Evolutionary conservation across 2,888 invertebrate genomes (phyloP).

Genomic region (Drosophila picticornis): DNA sequence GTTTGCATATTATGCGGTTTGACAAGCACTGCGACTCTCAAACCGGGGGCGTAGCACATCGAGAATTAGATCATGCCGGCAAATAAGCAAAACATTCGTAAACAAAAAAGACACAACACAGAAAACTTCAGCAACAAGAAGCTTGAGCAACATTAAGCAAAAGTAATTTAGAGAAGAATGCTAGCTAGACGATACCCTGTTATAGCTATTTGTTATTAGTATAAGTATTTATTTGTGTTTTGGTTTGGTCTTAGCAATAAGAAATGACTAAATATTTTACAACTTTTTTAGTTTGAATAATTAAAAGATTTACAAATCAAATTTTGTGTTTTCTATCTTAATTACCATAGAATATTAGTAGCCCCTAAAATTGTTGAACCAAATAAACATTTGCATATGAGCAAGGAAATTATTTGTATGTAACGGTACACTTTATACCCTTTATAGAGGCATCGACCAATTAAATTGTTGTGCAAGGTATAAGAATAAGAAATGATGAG

Average conservation of each 20-base stretch:
- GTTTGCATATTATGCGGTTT: slow-evolving; percentile 25
- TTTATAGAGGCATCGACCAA: background rate
- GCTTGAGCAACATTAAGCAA: slow-evolving; percentile 26
- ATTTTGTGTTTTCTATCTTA: background rate
- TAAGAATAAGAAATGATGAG: slow-evolving; percentile 9
- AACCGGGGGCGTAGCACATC: slow-evolving; percentile 21
- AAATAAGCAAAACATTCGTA: slow-evolving; percentile 44
- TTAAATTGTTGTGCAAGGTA: slow-evolving; percentile 13
- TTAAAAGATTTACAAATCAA: background rate
- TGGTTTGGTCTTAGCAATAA: background rate
- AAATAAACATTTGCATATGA: background rate
- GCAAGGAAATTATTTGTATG: background rate
- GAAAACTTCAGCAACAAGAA: slow-evolving; percentile 34
- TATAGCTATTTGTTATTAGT: background rate
- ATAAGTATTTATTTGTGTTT: background rate
- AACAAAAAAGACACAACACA: slow-evolving; percentile 29
- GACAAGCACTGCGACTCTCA: slow-evolving; percentile 7
- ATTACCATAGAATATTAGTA: background rate
- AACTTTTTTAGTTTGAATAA: background rate
- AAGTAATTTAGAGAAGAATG: background rate
- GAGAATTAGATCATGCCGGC: slow-evolving; percentile 42
- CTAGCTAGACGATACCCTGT: slow-evolving; percentile 17
- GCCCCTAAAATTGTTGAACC: background rate
- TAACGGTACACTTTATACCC: background rate
- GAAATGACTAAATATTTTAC: background rate